Conservation (phyloP, 1,140 invertebrate species). For the Mamestra configurata region DNA sequence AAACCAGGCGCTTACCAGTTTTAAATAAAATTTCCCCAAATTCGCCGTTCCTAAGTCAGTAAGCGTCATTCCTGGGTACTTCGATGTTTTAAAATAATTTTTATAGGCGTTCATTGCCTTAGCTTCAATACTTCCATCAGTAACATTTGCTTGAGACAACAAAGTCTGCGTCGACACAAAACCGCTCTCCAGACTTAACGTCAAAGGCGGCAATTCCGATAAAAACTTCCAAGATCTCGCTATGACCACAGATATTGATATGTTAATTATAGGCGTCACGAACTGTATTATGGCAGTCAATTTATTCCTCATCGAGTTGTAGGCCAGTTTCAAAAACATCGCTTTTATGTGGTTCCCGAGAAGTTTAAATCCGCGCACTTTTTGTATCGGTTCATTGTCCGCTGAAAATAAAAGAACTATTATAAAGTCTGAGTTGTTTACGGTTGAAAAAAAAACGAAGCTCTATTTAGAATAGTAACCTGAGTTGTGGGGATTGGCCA, state of each 20-base stretch:
- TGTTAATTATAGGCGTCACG: constrained; percentile 89
- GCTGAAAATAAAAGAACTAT: constrained; percentile 62
- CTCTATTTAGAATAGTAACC: constrained; percentile 36
- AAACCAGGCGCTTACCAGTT: constrained; percentile 71
- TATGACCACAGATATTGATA: constrained; percentile 89
- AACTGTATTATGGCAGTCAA: constrained; percentile 88
- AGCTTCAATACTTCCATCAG: constrained; percentile 67
- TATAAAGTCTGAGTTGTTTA: neutral
- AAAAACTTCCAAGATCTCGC: constrained; percentile 83
- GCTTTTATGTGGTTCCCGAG: constrained; percentile 89
- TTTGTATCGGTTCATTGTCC: constrained; percentile 74
- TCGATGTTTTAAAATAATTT: constrained; percentile 76
- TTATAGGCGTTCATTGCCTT: constrained; percentile 76
- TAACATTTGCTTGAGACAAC: constrained; percentile 65
- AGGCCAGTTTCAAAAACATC: constrained; percentile 90
- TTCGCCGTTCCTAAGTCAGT: constrained; percentile 74
- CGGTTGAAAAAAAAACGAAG: neutral
- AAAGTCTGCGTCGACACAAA: constrained; percentile 78
- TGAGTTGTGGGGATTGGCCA: constrained; percentile 57
- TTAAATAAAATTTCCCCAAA: constrained; percentile 80
- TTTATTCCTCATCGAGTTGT: constrained; percentile 89
- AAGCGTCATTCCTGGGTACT: constrained; percentile 71
- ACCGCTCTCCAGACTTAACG: constrained; percentile 77
- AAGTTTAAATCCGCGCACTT: constrained; percentile 80
- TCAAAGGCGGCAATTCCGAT: constrained; percentile 80